These are phyloP conservation scores for Cyprinodon tularosa DNA, from an alignment of 2,113 vertebrate genomes.

Conservation along the genomic window DNA sequence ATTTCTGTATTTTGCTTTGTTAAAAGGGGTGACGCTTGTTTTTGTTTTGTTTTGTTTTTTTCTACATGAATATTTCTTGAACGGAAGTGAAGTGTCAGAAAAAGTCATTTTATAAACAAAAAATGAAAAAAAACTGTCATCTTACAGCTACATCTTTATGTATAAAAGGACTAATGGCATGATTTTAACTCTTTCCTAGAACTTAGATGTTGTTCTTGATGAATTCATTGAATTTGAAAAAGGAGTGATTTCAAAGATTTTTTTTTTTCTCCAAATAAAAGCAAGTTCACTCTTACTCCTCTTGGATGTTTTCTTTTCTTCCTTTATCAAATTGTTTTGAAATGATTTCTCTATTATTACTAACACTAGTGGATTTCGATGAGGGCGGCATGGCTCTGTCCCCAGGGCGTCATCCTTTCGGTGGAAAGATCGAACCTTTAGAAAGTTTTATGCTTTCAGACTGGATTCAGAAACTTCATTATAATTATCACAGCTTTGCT, in stretches of 20 bases:
- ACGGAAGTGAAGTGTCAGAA: conserved; percentile 69
- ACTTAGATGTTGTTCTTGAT: conserved; percentile 76
- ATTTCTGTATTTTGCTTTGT: conserved; percentile 44
- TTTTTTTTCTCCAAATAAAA: conserved; percentile 79
- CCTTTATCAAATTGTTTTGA: background rate
- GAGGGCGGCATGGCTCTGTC: too few relatives aligned
- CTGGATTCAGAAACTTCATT: too few relatives aligned
- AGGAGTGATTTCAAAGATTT: conserved; percentile 77
- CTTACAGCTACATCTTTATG: conserved; percentile 72
- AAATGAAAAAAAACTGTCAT: conserved; percentile 57
- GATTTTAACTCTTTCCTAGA: conserved; percentile 78
- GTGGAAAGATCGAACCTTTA: too few relatives aligned
- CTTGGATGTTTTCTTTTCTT: background rate
- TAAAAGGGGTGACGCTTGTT: conserved; percentile 57
- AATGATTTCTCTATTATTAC: background rate
- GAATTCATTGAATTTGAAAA: conserved; percentile 74
- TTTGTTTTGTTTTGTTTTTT: conserved; percentile 22
- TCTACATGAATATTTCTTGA: conserved; percentile 73
- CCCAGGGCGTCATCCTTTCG: too few relatives aligned
- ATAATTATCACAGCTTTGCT: too few relatives aligned
- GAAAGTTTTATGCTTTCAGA: too few relatives aligned
- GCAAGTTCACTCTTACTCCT: conserved; percentile 59
- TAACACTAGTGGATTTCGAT: background rate
- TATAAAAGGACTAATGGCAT: conserved; percentile 77
- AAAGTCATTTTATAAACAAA: conserved; percentile 69